Evolutionary conservation across 2,888 invertebrate genomes (phyloP), one percentile per base, ranked within the genome.

Genomic region (Leptopilina myrica): DNA sequence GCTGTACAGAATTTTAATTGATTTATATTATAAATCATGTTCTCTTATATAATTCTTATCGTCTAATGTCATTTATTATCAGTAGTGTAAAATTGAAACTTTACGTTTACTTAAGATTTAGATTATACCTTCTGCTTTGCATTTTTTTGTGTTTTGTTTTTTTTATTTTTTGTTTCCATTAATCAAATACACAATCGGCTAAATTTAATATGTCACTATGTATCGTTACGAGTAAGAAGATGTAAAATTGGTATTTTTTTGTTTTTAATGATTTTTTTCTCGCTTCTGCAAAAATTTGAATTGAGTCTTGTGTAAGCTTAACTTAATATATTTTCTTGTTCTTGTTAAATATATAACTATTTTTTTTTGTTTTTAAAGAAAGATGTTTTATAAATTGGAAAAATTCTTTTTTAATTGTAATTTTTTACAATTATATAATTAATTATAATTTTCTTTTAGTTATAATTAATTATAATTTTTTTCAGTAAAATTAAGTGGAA

Each of bases 61-160:
- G 84, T 91, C 91, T 33, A 33, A 91, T 87, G 86, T 90, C 89
- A 90, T 91, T 33, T 91, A 90, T 91, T 91, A 91, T 91, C 90
- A 88, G 89, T 91, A 91, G 91, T 91, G 91, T 91, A 91, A 91
- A 91, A 91, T 91, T 90, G 89, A 91, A 91, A 91, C 87, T 88
- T 91, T 90, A 89, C 89, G 33, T 33, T 89, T 89, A 91, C 89
- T 90, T 91, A 89, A 33, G 87, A 89, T 89, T 80, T 88, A 89
- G 85, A 89, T 89, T 89, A 73, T 73, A 89, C 83, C 86, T 86
- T 86, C 87, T 88, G 85, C 82, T 85, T 86, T 43, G 80, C 80
- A 86, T 85, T 86, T 86, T 84, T 43, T 43, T 43, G 43, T 43
- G 33, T 33, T 33, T 33, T 33, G 33, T 33, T 78, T 84, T 84